Conservation (phyloP, 2,797 vertebrate species). For the Yasuhikotakia modesta region DNA sequence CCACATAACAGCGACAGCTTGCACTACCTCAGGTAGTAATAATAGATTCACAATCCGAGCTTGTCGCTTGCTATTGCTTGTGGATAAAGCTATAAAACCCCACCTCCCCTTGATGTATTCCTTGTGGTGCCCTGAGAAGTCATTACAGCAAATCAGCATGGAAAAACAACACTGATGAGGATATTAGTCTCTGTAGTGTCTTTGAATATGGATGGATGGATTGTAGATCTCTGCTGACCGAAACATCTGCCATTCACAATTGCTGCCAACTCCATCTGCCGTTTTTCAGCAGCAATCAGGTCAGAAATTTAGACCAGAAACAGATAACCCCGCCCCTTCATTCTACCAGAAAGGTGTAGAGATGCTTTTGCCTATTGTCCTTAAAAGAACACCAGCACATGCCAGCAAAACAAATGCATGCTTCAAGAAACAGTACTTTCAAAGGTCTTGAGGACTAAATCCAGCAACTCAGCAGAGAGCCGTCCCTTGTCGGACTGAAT, state of each 20-base stretch:
- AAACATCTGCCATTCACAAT: slow-evolving; percentile 61
- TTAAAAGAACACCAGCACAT: background rate
- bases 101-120: slow-evolving; percentile 59
- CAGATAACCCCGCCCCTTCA: slow-evolving; percentile 53
- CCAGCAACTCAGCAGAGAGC: slow-evolving; percentile 13
- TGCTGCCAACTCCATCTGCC: slow-evolving; percentile 40
- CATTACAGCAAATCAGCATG: slow-evolving; percentile 72
- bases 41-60: slow-evolving; percentile 67
- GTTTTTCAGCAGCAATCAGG: slow-evolving; percentile 55
- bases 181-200: slow-evolving; percentile 60
- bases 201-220: slow-evolving; percentile 68
- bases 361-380: background rate
- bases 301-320: slow-evolving; percentile 61
- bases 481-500: slow-evolving; percentile 9
- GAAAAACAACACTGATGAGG: slow-evolving; percentile 68
- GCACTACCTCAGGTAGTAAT: slow-evolving; percentile 67
- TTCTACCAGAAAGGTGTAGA: background rate
- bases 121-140: slow-evolving; percentile 67
- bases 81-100: slow-evolving; percentile 63
- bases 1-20: slow-evolving; percentile 63
- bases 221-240: slow-evolving; percentile 58
- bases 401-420: background rate
- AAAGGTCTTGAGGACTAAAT: background rate
- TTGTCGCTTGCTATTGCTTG: slow-evolving; percentile 58
- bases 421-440: background rate